phyloP scores from a whole-genome alignment of 2,888 invertebrate genomes.

The Flexamia atlantica region DNA sequence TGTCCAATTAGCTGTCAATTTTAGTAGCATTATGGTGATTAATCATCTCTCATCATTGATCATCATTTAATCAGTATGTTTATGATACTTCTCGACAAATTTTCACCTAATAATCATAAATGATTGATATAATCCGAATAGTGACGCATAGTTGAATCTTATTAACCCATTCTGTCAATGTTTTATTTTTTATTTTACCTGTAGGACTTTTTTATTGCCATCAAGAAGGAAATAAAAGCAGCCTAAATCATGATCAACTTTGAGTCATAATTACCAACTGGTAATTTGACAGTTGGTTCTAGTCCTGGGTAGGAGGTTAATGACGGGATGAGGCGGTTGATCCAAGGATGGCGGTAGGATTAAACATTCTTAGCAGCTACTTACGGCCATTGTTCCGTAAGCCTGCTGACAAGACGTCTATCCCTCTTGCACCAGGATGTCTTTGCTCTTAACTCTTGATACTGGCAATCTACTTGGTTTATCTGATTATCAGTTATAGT shows the following conservation, averaged over 20 bases:
- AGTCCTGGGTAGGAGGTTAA: not conserved
- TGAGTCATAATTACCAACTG: not conserved
- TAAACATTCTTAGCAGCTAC: constrained; percentile 28
- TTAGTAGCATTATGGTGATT: too few species aligned
- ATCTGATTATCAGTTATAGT: not conserved
- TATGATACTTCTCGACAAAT: too few species aligned
- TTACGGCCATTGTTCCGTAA: constrained; percentile 17
- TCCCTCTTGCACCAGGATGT: not conserved
- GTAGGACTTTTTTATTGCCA: too few species aligned
- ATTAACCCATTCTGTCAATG: too few species aligned
- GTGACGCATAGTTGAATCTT: too few species aligned
- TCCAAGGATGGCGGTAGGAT: constrained; percentile 11
- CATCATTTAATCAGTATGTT: too few species aligned
- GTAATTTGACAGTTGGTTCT: not conserved
- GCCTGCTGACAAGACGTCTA: not conserved
- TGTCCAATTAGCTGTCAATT: too few species aligned
- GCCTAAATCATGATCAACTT: not conserved
- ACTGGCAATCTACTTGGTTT: not conserved
- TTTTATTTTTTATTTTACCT: too few species aligned
- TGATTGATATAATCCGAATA: too few species aligned
- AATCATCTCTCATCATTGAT: too few species aligned
- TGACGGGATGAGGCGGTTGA: not conserved
- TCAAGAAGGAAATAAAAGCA: too few species aligned
- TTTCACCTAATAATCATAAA: too few species aligned
- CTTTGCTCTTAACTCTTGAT: not conserved